Evolutionary conservation across 2,888 invertebrate genomes (phyloP).

Genomic region (Chirona hameri): DNA sequence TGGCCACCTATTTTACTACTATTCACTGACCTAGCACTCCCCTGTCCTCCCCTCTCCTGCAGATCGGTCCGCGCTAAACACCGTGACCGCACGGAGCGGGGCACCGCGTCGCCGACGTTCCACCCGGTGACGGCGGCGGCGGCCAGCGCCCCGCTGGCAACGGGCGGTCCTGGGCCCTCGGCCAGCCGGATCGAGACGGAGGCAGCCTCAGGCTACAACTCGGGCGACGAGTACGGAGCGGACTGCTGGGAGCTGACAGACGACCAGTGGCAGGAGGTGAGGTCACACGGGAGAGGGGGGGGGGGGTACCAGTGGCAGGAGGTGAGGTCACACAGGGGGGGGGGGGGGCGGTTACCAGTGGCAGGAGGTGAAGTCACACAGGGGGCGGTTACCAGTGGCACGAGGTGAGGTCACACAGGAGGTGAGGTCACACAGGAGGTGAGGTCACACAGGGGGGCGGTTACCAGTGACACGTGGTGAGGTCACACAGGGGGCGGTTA

Average conservation of each 20-base stretch:
- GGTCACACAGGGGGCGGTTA: too few relatives aligned
- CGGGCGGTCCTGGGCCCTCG: slow-evolving; percentile 36
- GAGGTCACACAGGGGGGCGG: neutral
- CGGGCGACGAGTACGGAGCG: slow-evolving; percentile 39
- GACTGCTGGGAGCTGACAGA: slow-evolving; percentile 39
- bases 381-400: slow-evolving; percentile 40
- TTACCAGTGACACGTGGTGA: neutral
- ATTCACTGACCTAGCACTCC: too few relatives aligned
- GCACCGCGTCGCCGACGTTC: slow-evolving; percentile 11
- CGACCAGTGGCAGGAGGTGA: slow-evolving; percentile 40
- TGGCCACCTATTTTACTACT: too few relatives aligned
- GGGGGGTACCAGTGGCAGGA: neutral
- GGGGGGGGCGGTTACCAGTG: neutral
- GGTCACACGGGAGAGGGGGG: neutral
- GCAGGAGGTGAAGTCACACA: neutral
- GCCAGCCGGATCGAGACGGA: slow-evolving; percentile 34
- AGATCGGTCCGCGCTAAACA: slow-evolving; percentile 9
- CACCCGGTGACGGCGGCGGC: neutral
- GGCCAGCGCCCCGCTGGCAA: neutral
- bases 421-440: too few relatives aligned
- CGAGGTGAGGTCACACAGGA: slow-evolving; percentile 34
- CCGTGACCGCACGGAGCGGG: neutral
- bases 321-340: too few relatives aligned
- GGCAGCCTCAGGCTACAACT: slow-evolving; percentile 38
- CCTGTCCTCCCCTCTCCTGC: neutral